These are phyloP conservation scores for Phalacrocorax pelagicus DNA, from an alignment of 2,113 vertebrate species.

Conservation along the genomic window DNA sequence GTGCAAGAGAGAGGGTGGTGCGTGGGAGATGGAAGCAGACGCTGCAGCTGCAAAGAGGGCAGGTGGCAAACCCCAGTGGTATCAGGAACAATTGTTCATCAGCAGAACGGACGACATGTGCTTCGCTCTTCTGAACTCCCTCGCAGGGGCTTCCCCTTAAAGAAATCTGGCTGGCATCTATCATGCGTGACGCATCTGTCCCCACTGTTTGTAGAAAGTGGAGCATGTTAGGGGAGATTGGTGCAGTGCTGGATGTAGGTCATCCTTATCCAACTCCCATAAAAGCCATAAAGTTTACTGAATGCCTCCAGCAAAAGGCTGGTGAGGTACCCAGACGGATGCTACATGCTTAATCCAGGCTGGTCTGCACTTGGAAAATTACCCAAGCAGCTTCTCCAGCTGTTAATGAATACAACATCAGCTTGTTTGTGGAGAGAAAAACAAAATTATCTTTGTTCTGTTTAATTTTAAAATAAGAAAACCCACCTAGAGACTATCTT, in stretches of 20 bases:
- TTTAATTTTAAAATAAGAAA: not conserved
- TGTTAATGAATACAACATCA: not conserved
- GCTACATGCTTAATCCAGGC: not conserved
- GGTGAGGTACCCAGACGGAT: not conserved
- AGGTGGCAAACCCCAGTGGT: not conserved
- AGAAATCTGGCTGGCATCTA: not conserved
- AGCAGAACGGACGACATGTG: fast-evolving
- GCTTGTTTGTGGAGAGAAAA: not conserved
- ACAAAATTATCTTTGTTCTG: not conserved
- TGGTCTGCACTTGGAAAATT: not conserved
- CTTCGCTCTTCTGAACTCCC: not conserved
- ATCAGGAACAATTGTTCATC: not conserved
- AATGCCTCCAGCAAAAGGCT: not conserved
- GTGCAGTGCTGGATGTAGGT: not conserved
- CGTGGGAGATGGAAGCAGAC: not conserved
- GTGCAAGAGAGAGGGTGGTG: not conserved
- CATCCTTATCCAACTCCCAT: not conserved
- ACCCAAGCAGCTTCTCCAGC: not conserved
- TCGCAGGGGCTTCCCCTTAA: not conserved
- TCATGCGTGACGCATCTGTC: not conserved
- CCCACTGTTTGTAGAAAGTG: not conserved
- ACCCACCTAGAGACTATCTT: not conserved
- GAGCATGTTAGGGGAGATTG: not conserved
- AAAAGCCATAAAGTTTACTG: not conserved
- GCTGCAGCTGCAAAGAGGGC: not conserved